These are phyloP conservation scores for Steinernema scapterisci DNA, from an alignment of 2,888 invertebrate species.

Conservation along the genomic window DNA sequence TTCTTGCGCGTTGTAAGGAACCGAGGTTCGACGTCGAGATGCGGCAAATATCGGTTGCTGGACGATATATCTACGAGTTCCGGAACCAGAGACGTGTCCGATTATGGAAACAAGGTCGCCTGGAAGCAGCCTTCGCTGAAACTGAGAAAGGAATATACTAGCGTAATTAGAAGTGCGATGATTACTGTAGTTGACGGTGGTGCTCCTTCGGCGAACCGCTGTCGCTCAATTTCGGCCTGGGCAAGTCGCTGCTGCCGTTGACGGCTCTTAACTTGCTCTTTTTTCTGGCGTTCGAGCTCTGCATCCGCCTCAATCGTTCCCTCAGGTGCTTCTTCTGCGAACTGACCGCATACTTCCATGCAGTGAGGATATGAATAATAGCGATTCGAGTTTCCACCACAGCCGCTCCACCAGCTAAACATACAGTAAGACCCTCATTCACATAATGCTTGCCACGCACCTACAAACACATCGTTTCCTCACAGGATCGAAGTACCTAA, in stretches of 20 bases:
- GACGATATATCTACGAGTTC: neutral
- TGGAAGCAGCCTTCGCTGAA: neutral
- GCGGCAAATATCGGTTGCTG: conserved; percentile 13
- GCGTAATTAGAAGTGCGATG: no score
- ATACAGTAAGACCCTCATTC: neutral
- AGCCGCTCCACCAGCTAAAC: conserved; percentile 56
- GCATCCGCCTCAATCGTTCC: conserved; percentile 15
- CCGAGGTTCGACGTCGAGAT: neutral
- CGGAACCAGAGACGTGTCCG: neutral
- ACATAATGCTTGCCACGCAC: neutral
- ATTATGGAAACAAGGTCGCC: conserved; percentile 9
- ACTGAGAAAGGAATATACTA: neutral
- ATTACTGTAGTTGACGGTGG: neutral
- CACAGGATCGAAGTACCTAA: conserved; percentile 47
- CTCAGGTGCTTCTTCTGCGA: conserved; percentile 37
- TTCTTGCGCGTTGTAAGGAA: conserved; percentile 11
- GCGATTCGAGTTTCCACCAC: conserved; percentile 57
- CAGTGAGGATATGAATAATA: conserved; percentile 58
- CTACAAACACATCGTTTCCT: conserved; percentile 56
- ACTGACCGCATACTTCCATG: conserved; percentile 56
- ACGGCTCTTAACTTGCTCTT: neutral
- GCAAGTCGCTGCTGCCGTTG: conserved; percentile 3
- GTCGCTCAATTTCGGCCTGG: neutral
- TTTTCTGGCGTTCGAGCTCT: conserved; percentile 18
- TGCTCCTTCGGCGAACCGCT: neutral